Percentiles rank a stretch among this genome's conserved stretches.
These are phyloP conservation scores for Nixonia krombeini DNA, from an alignment of 1,140 invertebrate species.

Conservation along the genomic window DNA sequence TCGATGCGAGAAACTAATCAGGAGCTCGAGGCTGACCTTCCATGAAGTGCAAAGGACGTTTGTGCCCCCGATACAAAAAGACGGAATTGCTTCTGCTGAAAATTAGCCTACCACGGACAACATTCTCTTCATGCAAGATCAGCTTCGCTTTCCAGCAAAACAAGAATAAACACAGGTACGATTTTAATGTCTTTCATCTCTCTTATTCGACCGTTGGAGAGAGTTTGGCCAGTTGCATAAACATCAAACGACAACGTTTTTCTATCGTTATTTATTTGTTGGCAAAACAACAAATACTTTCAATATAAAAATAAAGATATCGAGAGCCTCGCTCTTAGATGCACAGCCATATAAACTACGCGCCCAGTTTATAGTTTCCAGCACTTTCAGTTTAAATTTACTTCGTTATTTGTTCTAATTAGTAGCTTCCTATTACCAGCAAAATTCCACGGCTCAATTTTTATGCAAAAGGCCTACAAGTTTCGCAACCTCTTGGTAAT, in stretches of 20 bases:
- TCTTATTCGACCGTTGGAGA: constrained; percentile 39
- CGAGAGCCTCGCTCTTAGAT: constrained; percentile 67
- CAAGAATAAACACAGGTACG: constrained; percentile 53
- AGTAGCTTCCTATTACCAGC: constrained; percentile 24
- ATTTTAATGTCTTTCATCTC: constrained; percentile 32
- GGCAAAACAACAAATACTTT: constrained; percentile 64
- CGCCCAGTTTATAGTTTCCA: constrained; percentile 48
- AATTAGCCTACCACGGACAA: too few relatives aligned
- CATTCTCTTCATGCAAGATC: too few relatives aligned
- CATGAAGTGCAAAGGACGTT: too few relatives aligned
- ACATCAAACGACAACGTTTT: constrained; percentile 66
- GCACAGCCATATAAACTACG: constrained; percentile 71
- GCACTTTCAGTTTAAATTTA: constrained; percentile 17
- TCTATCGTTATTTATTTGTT: constrained; percentile 59
- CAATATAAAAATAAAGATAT: constrained; percentile 72
- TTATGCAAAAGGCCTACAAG: constrained; percentile 67
- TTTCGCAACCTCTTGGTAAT: constrained; percentile 38
- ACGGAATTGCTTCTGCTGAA: too few relatives aligned
- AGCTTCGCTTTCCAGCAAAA: too few relatives aligned
- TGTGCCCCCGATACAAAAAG: too few relatives aligned
- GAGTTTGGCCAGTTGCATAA: constrained; percentile 69
- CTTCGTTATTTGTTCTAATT: constrained; percentile 23
- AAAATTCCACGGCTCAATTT: constrained; percentile 63
- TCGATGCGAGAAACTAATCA: constrained; percentile 52
- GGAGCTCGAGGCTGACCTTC: background rate